Conservation (phyloP, 1,140 invertebrate species). For the Brachionus rubens region DNA sequence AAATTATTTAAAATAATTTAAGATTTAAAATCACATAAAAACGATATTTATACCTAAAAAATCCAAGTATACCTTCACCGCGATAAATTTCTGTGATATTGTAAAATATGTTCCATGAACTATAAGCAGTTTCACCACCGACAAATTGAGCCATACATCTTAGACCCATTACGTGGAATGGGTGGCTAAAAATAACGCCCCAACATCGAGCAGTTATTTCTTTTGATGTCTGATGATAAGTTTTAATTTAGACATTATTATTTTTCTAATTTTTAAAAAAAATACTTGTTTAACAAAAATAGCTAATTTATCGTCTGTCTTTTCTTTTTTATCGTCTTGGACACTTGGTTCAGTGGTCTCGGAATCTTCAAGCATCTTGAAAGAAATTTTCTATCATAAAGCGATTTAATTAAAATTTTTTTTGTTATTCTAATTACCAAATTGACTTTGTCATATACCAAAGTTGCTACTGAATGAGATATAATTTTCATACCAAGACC, state of each 20-base stretch:
- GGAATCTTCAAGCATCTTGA: slow-evolving; percentile 22
- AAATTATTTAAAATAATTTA: not conserved
- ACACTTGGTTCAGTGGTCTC: not conserved
- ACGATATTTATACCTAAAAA: slow-evolving; percentile 40
- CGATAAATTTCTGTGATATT: slow-evolving; percentile 39
- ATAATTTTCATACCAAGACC: slow-evolving; percentile 44
- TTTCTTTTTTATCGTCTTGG: slow-evolving; percentile 1
- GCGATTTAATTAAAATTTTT: not conserved
- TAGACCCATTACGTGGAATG: slow-evolving; percentile 39
- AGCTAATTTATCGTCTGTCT: slow-evolving; percentile 17
- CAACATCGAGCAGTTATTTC: slow-evolving; percentile 29
- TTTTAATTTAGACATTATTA: not conserved
- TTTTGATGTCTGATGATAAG: not conserved
- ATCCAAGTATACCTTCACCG: slow-evolving; percentile 27
- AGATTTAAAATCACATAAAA: not conserved
- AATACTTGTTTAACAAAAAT: slow-evolving; percentile 23
- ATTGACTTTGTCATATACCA: slow-evolving; percentile 28
- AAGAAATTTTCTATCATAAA: not conserved
- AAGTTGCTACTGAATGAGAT: slow-evolving; percentile 19
- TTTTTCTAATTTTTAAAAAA: not conserved
- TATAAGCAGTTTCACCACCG: slow-evolving; percentile 42
- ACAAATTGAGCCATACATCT: slow-evolving; percentile 46
- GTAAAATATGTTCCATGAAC: slow-evolving; percentile 41
- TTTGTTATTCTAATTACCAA: not conserved
- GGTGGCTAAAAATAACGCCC: slow-evolving; percentile 34